Evolutionary conservation across 2,113 vertebrate species (phyloP).

Genomic region (Grammomys dolichurus): DNA sequence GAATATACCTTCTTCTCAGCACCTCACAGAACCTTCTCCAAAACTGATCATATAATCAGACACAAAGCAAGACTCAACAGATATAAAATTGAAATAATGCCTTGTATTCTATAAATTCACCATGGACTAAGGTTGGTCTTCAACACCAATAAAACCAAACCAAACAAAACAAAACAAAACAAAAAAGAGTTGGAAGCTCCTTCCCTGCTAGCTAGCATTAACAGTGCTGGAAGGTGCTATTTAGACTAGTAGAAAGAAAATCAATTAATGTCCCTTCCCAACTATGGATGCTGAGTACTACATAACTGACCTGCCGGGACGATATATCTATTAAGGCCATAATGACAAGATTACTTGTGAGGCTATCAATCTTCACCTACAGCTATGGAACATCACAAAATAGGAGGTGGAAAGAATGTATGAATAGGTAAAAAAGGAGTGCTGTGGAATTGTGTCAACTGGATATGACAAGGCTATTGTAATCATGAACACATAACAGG

Average conservation of each 20-base stretch:
- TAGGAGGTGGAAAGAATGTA: neutral
- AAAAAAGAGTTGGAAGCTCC: neutral
- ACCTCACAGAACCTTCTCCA: too few relatives aligned
- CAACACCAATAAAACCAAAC: too few relatives aligned
- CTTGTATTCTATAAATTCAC: too few relatives aligned
- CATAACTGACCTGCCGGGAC: neutral
- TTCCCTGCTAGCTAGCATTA: neutral
- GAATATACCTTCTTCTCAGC: too few relatives aligned
- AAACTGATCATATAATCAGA: too few relatives aligned
- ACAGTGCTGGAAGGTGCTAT: neutral
- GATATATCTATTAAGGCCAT: neutral
- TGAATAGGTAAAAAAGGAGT: neutral
- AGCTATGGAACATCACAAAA: neutral
- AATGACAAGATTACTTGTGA: neutral
- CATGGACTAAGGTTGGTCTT: too few relatives aligned
- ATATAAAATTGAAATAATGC: too few relatives aligned
- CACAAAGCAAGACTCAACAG: too few relatives aligned
- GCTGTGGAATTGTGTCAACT: neutral
- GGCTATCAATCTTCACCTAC: neutral
- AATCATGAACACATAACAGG: neutral
- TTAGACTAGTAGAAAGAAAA: neutral
- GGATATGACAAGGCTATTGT: neutral
- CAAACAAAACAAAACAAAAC: too few relatives aligned
- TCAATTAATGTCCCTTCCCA: neutral
- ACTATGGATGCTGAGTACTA: neutral